phyloP scores from a whole-genome alignment of 1,140 invertebrate species.

The Schlechtendalia chinensis region DNA sequence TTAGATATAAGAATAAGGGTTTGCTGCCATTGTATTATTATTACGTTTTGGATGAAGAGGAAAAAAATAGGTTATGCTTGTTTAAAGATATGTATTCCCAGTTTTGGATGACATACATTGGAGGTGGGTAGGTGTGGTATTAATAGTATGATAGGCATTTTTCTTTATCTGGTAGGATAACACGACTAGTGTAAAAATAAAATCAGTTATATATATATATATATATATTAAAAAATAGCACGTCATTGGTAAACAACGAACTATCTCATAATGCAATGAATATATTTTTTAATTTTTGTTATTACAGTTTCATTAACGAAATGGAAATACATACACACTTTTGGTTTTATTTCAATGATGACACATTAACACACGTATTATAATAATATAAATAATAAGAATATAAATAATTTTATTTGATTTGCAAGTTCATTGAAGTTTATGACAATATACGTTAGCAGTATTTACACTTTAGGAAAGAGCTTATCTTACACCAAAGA shows the following conservation, averaged over 20 bases:
- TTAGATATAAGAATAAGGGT: too few species aligned
- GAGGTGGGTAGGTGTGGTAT: not conserved
- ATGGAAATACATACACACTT: too few species aligned
- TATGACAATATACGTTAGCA: not conserved
- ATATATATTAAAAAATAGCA: too few species aligned
- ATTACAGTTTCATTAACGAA: too few species aligned
- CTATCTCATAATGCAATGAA: too few species aligned
- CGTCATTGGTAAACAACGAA: not conserved
- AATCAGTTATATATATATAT: not conserved
- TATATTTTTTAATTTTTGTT: too few species aligned
- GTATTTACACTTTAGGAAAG: not conserved
- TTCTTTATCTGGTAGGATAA: not conserved
- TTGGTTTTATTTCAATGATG: not conserved
- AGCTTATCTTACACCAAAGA: too few species aligned
- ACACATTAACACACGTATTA: not conserved
- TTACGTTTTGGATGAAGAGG: too few species aligned
- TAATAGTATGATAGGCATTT: not conserved
- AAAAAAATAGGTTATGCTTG: not conserved
- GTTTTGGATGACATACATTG: not conserved
- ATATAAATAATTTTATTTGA: not conserved
- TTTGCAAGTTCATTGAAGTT: not conserved
- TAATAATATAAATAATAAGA: too few species aligned
- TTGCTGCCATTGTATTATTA: too few species aligned
- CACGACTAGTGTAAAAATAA: not conserved
- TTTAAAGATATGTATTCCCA: constrained; percentile 17